phyloP scores from a whole-genome alignment of 2,113 vertebrate genomes.

The Recurvirostra avosetta region DNA sequence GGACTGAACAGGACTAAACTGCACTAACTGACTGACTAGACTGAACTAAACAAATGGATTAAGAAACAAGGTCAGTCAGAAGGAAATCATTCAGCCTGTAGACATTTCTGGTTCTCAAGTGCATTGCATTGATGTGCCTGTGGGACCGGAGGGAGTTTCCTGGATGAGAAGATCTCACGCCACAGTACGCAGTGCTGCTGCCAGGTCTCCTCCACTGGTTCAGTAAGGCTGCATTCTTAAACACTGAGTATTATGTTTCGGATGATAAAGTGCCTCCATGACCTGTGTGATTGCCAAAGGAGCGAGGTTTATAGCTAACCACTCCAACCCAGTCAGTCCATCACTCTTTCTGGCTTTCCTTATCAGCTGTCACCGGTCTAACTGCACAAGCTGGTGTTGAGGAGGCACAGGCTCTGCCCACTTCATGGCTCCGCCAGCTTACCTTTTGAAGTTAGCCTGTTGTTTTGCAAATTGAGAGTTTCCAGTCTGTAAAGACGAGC shows the following conservation, averaged over 20 bases:
- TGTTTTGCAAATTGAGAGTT: conserved; percentile 97
- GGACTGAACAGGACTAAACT: not conserved
- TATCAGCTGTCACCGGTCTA: not conserved
- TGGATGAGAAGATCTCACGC: conserved; percentile 11
- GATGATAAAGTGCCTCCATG: conserved; percentile 45
- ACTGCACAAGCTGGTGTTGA: not conserved
- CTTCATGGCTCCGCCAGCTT: not conserved
- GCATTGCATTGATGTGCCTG: conserved; percentile 26
- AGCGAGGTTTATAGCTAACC: not conserved
- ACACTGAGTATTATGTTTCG: conserved; percentile 9
- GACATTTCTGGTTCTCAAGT: conserved; percentile 9
- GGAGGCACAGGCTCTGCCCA: not conserved
- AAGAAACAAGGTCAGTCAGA: conserved; percentile 27
- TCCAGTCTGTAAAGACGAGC: conserved; percentile 86
- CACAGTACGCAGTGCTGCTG: conserved; percentile 18
- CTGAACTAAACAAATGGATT: not conserved
- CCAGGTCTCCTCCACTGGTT: conserved; percentile 48
- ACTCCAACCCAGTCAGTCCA: not conserved
- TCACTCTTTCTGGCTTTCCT: not conserved
- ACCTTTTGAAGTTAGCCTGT: conserved; percentile 92
- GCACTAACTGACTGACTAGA: not conserved
- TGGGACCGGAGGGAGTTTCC: conserved; percentile 49
- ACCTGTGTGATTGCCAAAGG: not conserved
- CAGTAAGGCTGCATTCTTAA: conserved; percentile 47
- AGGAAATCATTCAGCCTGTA: conserved; percentile 13